These are phyloP conservation scores for Sardinella longiceps DNA, from an alignment of 2,797 vertebrate species.

Conservation along the genomic window DNA sequence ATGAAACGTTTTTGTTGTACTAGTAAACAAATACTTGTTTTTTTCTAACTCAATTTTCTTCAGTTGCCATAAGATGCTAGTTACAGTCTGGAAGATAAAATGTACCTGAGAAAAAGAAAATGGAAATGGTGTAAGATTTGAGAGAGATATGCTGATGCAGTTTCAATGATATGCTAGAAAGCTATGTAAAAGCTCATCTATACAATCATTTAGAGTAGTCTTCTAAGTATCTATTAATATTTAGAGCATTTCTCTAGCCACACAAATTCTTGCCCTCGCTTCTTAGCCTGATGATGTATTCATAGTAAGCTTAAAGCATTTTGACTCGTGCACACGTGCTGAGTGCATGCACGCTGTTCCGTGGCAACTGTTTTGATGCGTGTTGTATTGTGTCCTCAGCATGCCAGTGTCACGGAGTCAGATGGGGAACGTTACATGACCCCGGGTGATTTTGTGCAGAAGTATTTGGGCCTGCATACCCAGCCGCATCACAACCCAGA, in stretches of 20 bases:
- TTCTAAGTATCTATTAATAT: background rate
- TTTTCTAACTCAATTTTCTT: conserved; percentile 52
- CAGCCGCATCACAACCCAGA: conserved; percentile 92
- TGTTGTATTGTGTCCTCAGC: conserved; percentile 68
- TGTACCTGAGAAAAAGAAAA: background rate
- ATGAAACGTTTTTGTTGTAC: conserved; percentile 46
- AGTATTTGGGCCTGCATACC: conserved; percentile 89
- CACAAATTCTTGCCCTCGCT: background rate
- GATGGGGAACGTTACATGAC: conserved; percentile 97
- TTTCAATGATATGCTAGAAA: background rate
- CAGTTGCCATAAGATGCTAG: conserved; percentile 30
- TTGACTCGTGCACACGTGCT: background rate
- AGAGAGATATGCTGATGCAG: background rate
- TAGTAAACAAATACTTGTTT: conserved; percentile 54
- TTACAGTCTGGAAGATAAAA: conserved; percentile 13
- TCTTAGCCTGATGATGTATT: background rate
- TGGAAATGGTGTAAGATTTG: background rate
- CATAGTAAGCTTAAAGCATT: background rate
- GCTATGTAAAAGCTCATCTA: conserved; percentile 6
- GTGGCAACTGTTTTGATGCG: background rate
- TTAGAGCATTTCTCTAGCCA: background rate
- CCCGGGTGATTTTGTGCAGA: conserved; percentile 93
- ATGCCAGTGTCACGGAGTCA: conserved; percentile 87
- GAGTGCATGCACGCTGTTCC: background rate
- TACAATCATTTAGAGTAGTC: background rate